Base-by-base conservation (phyloP, 2,888 invertebrate species). In the Oxyteleia sp. region DNA sequence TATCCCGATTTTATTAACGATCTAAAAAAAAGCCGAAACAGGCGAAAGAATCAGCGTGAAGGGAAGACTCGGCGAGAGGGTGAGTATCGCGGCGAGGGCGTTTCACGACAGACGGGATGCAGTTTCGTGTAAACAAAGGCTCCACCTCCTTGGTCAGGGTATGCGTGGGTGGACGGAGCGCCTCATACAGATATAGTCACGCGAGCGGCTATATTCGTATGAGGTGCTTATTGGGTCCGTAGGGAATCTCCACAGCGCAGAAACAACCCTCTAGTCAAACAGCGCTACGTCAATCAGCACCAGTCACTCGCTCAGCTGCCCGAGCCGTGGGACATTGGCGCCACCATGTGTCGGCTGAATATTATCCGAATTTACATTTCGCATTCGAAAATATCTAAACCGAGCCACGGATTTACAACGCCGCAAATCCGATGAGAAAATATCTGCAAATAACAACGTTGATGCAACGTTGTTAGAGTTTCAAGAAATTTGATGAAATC, bases 241-340 rank as follows among this genome's bases (percentile, higher is more conserved):
- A 89, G 92, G 91, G 91, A 90, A 89, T 90, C 88, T 88, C 90
- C 90, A 88, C 85, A 86, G 89, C 89, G 87, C 86, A 89, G 91
- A 91, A 92, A 91, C 92, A 91, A 93, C 93, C 93, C 93, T 93
- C 93, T 93, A 91, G 91, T 91, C 92, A 93, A 93, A 93, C 93
- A 93, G 90, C 90, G 90, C 91, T 90, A 92, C 93, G 93, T 93
- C 93, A 93, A 93, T 93, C 93, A 93, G 93, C 92, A 92, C 93
- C 91, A 91, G 92, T 92, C 93, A 92, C 92, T 92, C 91, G 80
- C 69, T 61, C 61, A 72, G 79, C 71, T 64, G 66, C 47, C 72
- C 66, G 11, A 88, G 90, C 88, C 90, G 88, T 89, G 87, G 89
- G 80, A 87, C 91, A 92, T 91, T 75, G 82, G 74, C 74, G 82